These are phyloP conservation scores for Tenrec ecaudatus DNA, from an alignment of 2,113 vertebrate genomes.

Conservation along the genomic window DNA sequence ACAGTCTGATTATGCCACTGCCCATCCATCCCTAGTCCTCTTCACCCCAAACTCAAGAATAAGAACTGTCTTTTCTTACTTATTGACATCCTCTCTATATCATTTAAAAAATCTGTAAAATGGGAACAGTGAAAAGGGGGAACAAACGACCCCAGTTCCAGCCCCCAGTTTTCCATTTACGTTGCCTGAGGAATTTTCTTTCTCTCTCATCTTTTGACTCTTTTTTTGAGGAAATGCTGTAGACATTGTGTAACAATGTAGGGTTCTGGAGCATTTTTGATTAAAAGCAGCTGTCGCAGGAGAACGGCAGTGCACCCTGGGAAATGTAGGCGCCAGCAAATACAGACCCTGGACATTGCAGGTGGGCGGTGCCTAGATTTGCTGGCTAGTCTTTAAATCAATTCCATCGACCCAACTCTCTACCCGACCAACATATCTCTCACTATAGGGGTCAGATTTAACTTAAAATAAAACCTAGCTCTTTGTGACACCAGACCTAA, in stretches of 20 bases:
- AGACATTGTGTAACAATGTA: neutral
- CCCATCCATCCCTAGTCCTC: neutral
- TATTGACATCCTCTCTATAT: neutral
- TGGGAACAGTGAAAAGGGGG: neutral
- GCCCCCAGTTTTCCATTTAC: neutral
- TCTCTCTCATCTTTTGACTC: neutral
- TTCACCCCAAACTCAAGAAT: neutral
- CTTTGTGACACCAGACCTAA: neutral
- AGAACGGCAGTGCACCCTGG: neutral
- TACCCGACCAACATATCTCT: neutral
- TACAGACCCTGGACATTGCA: neutral
- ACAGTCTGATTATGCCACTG: neutral
- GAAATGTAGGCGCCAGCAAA: neutral
- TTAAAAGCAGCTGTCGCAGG: constrained; percentile 50
- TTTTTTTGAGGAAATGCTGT: constrained; percentile 26
- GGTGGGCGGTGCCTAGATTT: neutral
- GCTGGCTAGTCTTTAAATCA: too few species aligned
- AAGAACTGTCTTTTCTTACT: neutral
- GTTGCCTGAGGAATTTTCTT: neutral
- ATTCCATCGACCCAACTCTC: neutral
- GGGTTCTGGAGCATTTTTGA: constrained; percentile 36
- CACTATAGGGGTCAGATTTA: neutral
- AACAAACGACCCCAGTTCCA: neutral
- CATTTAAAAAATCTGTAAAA: neutral
- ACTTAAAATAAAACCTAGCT: too few species aligned